Conservation (phyloP, 2,113 vertebrate species). For the Anolis sagrei region DNA sequence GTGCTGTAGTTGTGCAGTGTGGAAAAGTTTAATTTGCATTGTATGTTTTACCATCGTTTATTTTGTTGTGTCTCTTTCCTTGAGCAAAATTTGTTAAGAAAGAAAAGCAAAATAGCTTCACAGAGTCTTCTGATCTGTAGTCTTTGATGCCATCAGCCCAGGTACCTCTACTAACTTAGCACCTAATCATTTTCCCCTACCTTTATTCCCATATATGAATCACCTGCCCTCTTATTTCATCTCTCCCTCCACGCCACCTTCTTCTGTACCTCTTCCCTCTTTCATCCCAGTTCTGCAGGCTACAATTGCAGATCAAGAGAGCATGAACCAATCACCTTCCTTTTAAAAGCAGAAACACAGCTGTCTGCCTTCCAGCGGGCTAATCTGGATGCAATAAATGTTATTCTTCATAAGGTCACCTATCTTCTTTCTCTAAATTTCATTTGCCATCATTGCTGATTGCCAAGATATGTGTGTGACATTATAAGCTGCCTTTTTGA, state of each 20-base stretch:
- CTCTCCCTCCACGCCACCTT: not conserved
- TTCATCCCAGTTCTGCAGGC: not conserved
- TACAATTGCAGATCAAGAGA: not conserved
- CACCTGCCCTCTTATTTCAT: not conserved
- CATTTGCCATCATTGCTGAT: constrained; percentile 37
- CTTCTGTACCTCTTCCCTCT: not conserved
- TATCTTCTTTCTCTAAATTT: constrained; percentile 8
- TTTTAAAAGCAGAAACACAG: constrained; percentile 36
- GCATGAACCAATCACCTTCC: constrained; percentile 15
- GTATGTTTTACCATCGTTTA: no score
- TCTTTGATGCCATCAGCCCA: no score
- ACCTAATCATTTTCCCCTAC: not conserved
- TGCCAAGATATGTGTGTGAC: not conserved
- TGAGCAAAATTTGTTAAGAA: no score
- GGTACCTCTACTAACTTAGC: not conserved
- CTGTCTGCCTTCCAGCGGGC: constrained; percentile 34
- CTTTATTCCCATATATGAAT: not conserved
- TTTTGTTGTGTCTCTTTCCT: no score
- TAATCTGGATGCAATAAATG: constrained; percentile 33
- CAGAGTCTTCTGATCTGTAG: no score
- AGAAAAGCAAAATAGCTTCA: no score
- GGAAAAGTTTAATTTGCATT: no score
- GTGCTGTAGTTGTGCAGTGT: no score
- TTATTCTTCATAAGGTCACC: constrained; percentile 33
- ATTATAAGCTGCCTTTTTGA: not conserved